Conservation (phyloP, 1,140 invertebrate genomes). For the Prorops nasuta region DNA sequence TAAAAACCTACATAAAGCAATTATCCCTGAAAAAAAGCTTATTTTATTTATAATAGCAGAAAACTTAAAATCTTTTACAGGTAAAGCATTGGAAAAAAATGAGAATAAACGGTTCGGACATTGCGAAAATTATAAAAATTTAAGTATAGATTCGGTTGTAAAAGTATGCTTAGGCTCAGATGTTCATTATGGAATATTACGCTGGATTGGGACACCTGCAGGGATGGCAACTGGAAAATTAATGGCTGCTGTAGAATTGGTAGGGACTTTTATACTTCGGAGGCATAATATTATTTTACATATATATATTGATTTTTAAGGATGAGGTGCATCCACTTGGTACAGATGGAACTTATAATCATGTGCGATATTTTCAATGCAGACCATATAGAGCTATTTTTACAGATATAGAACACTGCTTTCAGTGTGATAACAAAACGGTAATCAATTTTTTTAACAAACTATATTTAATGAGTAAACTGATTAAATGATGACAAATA, state of each 20-base stretch:
- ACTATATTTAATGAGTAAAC: slow-evolving; percentile 16
- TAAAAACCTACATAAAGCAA: no score
- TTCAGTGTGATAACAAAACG: slow-evolving; percentile 74
- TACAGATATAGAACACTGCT: slow-evolving; percentile 73
- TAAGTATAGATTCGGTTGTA: slow-evolving; percentile 73
- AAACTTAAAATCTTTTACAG: no score
- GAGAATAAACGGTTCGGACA: slow-evolving; percentile 45
- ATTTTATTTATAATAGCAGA: no score
- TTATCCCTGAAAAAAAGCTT: no score
- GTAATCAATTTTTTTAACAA: slow-evolving; percentile 54
- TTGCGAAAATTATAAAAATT: slow-evolving; percentile 50
- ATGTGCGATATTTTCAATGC: slow-evolving; percentile 71
- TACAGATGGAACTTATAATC: slow-evolving; percentile 76
- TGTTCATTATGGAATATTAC: slow-evolving; percentile 75
- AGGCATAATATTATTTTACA: no score
- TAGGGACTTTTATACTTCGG: slow-evolving; percentile 43
- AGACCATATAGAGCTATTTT: slow-evolving; percentile 72
- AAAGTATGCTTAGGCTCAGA: slow-evolving; percentile 65
- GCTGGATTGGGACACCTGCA: slow-evolving; percentile 75
- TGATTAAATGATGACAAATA: no score
- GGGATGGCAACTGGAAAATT: slow-evolving; percentile 53
- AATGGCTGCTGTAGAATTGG: slow-evolving; percentile 71
- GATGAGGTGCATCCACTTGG: slow-evolving; percentile 59
- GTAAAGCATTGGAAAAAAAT: slow-evolving; percentile 43
- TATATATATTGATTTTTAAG: slow-evolving; percentile 57